Percentiles rank a stretch among this genome's conserved stretches.
phyloP scores from a whole-genome alignment of 64 coral and sea anemone genomes.

The Porites australiensis region DNA sequence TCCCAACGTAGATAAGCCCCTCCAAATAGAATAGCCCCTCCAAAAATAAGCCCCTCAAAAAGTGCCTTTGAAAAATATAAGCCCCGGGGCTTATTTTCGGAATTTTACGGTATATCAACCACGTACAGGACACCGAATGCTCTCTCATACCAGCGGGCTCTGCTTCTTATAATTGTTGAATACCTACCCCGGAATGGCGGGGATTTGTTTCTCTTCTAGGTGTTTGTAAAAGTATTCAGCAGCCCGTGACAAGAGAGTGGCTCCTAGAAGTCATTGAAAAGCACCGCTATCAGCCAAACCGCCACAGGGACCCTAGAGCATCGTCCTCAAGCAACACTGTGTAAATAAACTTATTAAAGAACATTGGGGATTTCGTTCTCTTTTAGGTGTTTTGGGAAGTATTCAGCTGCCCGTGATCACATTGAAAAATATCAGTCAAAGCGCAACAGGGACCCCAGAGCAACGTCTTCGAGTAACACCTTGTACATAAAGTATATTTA shows the following conservation, averaged over 20 bases:
- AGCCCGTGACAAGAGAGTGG: constrained; percentile 87
- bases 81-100: too few species aligned
- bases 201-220: constrained; percentile 55
- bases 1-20: too few species aligned
- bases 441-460: background rate
- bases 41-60: too few species aligned
- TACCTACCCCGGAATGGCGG: too few species aligned
- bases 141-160: too few species aligned
- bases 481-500: constrained; percentile 1
- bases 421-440: constrained; percentile 74
- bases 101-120: too few species aligned
- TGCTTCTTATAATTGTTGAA: too few species aligned
- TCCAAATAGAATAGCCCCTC: too few species aligned
- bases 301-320: background rate
- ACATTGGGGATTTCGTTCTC: background rate
- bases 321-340: background rate
- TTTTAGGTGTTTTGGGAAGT: constrained; percentile 91
- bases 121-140: too few species aligned
- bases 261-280: constrained; percentile 93
- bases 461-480: background rate
- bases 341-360: too few species aligned
- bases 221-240: constrained; percentile 92
- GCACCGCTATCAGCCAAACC: constrained; percentile 37
- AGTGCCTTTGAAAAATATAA: too few species aligned
- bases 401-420: constrained; percentile 85